Evolutionary conservation across 2,113 vertebrate species (phyloP).

Genomic region (Heterotilapia buettikoferi): DNA sequence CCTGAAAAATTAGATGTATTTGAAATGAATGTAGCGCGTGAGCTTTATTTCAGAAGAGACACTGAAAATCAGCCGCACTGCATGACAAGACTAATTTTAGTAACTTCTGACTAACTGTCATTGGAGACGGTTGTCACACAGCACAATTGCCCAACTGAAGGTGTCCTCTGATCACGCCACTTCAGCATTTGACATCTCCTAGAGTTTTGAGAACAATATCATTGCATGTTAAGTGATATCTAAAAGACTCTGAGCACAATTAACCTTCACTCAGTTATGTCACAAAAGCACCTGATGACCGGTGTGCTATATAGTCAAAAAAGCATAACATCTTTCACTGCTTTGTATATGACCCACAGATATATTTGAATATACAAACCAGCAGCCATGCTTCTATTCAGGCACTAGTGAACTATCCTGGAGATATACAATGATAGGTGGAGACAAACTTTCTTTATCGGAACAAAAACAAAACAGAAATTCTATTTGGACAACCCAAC

Average conservation of each 20-base stretch:
- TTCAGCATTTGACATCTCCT: neutral
- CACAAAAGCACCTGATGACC: neutral
- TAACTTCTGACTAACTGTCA: neutral
- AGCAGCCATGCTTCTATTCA: neutral
- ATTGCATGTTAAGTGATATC: neutral
- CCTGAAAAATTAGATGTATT: neutral
- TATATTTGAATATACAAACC: neutral
- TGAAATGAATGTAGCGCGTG: neutral
- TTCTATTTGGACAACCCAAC: neutral
- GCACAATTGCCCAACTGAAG: neutral
- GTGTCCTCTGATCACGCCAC: neutral
- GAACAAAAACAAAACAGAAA: neutral
- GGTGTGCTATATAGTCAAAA: neutral
- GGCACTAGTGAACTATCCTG: neutral
- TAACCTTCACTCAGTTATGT: neutral
- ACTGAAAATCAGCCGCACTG: neutral
- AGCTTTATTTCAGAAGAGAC: neutral
- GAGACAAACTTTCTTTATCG: neutral
- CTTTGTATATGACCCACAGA: neutral
- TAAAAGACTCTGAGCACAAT: neutral
- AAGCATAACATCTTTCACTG: neutral
- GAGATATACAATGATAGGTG: neutral
- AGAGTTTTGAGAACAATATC: neutral
- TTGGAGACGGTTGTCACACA: neutral
- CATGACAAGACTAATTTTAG: neutral